Evolutionary conservation across 2,797 vertebrate species (phyloP).

Genomic region (Sebastes baramenuke): DNA sequence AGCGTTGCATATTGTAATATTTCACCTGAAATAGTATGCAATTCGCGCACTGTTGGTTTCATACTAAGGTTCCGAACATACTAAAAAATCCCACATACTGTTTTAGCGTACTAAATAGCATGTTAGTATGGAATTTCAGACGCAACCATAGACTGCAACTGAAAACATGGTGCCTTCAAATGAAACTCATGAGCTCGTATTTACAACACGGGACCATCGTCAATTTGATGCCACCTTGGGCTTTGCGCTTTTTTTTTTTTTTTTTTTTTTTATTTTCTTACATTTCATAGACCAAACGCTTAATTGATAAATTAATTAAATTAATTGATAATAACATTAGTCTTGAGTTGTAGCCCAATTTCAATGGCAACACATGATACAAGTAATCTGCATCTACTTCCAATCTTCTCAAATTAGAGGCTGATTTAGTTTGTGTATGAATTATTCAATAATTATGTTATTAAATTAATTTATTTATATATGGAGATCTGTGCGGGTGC

Average conservation of each 20-base stretch:
- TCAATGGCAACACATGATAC: background rate
- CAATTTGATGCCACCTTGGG: background rate
- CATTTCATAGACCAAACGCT: background rate
- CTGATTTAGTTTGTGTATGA: background rate
- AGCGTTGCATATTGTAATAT: too few species aligned
- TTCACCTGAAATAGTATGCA: too few species aligned
- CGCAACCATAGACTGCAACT: rapidly evolving
- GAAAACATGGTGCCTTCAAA: too few species aligned
- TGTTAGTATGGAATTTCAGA: too few species aligned
- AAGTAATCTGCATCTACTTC: background rate
- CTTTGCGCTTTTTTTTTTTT: background rate
- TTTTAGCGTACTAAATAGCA: too few species aligned
- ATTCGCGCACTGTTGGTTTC: too few species aligned
- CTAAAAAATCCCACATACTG: too few species aligned
- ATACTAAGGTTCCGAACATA: too few species aligned
- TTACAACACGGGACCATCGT: too few species aligned
- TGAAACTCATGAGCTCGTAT: too few species aligned
- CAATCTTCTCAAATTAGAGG: background rate
- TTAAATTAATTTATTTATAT: background rate
- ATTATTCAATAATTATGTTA: background rate
- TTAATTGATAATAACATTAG: background rate
- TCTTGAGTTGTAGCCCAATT: background rate
- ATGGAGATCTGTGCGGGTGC: background rate
- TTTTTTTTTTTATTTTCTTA: background rate
- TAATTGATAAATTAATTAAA: background rate